These are phyloP conservation scores for Psilanteris sp. DNA, from an alignment of 1,140 invertebrate species.

Conservation along the genomic window DNA sequence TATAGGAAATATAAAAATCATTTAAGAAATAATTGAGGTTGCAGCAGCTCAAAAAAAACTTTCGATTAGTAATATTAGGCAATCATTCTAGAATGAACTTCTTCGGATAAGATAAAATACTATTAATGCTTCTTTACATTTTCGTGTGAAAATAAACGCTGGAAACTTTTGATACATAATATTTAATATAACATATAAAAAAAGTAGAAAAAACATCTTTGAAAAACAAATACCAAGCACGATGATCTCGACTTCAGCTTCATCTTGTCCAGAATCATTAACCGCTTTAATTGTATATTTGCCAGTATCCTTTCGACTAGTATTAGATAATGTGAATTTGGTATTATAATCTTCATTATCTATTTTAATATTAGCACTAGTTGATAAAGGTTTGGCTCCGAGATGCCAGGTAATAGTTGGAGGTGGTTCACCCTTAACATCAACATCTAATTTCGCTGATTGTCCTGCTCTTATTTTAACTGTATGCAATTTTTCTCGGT, in stretches of 20 bases:
- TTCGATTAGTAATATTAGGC: too few relatives aligned
- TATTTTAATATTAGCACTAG: constrained; percentile 84
- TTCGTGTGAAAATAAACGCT: too few relatives aligned
- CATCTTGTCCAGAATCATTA: constrained; percentile 95
- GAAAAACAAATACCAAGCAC: too few relatives aligned
- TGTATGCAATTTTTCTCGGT: constrained; percentile 94
- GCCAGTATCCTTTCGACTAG: constrained; percentile 90
- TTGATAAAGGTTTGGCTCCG: constrained; percentile 84
- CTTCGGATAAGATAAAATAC: too few relatives aligned
- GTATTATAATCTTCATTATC: constrained; percentile 97
- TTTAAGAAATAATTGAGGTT: too few relatives aligned
- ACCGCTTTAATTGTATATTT: constrained; percentile 94
- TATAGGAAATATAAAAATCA: too few relatives aligned
- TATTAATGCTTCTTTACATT: too few relatives aligned
- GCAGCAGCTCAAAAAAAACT: too few relatives aligned
- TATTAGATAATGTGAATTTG: constrained; percentile 89
- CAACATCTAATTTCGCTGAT: constrained; percentile 94
- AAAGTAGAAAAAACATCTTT: too few relatives aligned
- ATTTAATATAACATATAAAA: too few relatives aligned
- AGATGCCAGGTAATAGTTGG: constrained; percentile 95
- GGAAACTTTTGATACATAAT: too few relatives aligned
- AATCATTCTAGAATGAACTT: too few relatives aligned
- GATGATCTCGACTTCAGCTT: constrained; percentile 95
- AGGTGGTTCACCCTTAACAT: constrained; percentile 96
- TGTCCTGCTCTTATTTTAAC: constrained; percentile 94